Evolutionary conservation across 2,797 vertebrate species (phyloP).

Genomic region (Rhinophrynus dorsalis): DNA sequence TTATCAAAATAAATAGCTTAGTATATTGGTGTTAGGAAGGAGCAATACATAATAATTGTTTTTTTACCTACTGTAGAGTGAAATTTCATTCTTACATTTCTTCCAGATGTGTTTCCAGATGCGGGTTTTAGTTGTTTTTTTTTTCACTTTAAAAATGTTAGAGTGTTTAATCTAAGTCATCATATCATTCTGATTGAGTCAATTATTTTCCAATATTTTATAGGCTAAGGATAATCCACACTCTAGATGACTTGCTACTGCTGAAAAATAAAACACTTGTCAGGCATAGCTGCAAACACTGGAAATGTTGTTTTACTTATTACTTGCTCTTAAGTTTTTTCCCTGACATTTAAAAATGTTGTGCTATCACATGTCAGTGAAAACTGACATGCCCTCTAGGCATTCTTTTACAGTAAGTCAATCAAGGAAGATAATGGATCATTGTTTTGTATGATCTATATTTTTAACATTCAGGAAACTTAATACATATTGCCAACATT

Average conservation of each 20-base stretch:
- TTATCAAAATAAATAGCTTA: no score
- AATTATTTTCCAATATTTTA: no score
- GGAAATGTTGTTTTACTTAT: conserved; percentile 10
- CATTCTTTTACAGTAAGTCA: conserved; percentile 1
- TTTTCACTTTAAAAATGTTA: no score
- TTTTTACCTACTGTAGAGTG: no score
- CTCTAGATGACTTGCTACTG: conserved; percentile 2
- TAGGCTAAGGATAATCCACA: neutral
- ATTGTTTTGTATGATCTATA: conserved; percentile 15
- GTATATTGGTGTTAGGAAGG: no score
- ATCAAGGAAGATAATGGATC: neutral
- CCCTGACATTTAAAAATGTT: conserved; percentile 2
- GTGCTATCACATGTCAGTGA: conserved; percentile 5
- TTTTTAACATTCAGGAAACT: neutral
- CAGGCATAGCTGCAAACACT: neutral
- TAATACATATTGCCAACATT: neutral
- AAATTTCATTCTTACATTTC: no score
- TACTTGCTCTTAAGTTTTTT: conserved; percentile 5
- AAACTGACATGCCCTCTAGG: conserved; percentile 16
- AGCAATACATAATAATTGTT: no score
- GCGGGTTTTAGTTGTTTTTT: no score
- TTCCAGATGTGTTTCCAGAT: no score
- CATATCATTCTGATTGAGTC: no score
- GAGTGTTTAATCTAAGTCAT: no score
- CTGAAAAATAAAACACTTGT: conserved; percentile 15